phyloP scores from a whole-genome alignment of 2,113 vertebrate species.

The Pimephales promelas region DNA sequence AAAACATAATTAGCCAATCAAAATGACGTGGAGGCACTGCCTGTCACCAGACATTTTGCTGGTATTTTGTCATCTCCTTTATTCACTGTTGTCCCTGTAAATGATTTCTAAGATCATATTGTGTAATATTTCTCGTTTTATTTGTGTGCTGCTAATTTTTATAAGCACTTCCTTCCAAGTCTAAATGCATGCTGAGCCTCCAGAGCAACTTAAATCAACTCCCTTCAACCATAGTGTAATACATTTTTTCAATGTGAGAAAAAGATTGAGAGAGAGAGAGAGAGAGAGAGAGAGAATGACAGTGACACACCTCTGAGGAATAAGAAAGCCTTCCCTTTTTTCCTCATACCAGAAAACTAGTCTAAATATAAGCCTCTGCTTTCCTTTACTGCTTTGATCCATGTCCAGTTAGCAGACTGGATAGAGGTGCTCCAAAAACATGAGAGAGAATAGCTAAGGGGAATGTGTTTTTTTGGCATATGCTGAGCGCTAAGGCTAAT shows the following conservation, averaged over 20 bases:
- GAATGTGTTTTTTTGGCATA: conserved; percentile 31
- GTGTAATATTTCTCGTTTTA: too few relatives aligned
- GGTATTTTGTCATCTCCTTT: too few relatives aligned
- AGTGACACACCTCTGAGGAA: not conserved
- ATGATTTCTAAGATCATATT: too few relatives aligned
- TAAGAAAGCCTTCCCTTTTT: not conserved
- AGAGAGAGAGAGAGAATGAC: not conserved
- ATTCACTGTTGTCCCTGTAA: too few relatives aligned
- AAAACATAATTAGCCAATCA: too few relatives aligned
- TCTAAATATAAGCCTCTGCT: conserved; percentile 21
- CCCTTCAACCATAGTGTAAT: conserved; percentile 9
- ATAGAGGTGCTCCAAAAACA: conserved; percentile 10
- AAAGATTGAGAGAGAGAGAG: not conserved
- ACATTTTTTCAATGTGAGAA: not conserved
- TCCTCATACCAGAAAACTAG: conserved; percentile 14
- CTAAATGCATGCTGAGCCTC: not conserved
- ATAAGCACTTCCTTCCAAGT: not conserved
- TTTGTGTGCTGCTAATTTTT: too few relatives aligned
- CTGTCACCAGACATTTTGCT: too few relatives aligned
- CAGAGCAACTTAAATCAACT: not conserved
- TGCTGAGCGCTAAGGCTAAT: conserved; percentile 50
- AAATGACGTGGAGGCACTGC: too few relatives aligned
- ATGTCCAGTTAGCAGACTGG: conserved; percentile 43
- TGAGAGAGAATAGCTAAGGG: conserved; percentile 30
- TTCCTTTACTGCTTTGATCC: conserved; percentile 35